Evolutionary conservation across 2,888 invertebrate species (phyloP).

Genomic region (Volucella inflata): DNA sequence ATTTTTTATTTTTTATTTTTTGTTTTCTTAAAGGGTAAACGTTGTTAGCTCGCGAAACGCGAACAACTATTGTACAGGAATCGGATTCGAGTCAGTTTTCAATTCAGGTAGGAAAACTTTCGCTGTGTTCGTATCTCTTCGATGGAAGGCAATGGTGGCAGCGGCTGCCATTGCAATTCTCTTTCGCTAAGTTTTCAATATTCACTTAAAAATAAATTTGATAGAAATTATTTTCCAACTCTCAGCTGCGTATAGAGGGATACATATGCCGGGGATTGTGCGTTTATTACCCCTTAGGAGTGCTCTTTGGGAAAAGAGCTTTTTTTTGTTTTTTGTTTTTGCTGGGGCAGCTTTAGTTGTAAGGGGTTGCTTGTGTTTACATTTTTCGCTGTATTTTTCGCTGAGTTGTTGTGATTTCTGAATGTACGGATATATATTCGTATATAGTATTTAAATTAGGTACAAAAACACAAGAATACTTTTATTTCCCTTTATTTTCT

Average conservation of each 20-base stretch:
- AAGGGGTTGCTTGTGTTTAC: constrained; percentile 18
- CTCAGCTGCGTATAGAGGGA: too few species aligned
- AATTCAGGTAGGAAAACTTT: constrained; percentile 63
- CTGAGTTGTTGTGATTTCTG: constrained; percentile 67
- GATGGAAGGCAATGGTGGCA: constrained; percentile 27
- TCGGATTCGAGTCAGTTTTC: constrained; percentile 46
- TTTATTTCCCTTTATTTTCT: constrained; percentile 34
- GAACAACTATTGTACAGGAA: constrained; percentile 70
- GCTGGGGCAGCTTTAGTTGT: constrained; percentile 22
- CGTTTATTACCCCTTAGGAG: constrained; percentile 15
- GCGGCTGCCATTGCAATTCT: constrained; percentile 35
- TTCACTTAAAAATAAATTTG: background rate
- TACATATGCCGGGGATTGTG: constrained; percentile 25
- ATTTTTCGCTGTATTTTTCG: constrained; percentile 62
- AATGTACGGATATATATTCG: constrained; percentile 43
- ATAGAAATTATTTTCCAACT: too few species aligned
- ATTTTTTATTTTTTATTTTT: constrained; percentile 9
- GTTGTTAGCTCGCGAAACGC: constrained; percentile 73
- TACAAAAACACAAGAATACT: constrained; percentile 56
- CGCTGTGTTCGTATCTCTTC: constrained; percentile 48
- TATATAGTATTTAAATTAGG: constrained; percentile 53
- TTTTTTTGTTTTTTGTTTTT: constrained; percentile 22
- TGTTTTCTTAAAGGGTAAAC: constrained; percentile 37
- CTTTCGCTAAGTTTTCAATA: constrained; percentile 35
- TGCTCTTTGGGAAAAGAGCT: constrained; percentile 37